These are phyloP conservation scores for Aphelocoma coerulescens DNA, from an alignment of 2,113 vertebrate species.

Conservation along the genomic window DNA sequence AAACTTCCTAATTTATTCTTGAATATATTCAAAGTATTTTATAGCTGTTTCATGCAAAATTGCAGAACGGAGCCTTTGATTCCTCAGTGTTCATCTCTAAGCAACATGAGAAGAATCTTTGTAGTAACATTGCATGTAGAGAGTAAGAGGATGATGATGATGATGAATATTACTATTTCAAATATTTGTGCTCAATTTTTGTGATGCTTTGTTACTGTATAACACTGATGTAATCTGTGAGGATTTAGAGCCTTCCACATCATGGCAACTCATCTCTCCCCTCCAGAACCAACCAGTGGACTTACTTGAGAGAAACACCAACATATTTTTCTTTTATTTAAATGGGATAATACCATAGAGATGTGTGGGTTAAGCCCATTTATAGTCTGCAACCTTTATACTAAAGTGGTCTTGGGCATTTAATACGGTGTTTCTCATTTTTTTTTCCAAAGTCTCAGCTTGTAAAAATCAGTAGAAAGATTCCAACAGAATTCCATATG, in stretches of 20 bases:
- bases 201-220: neutral
- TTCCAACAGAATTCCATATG: neutral
- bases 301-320: neutral
- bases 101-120: neutral
- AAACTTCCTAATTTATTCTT: neutral
- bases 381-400: neutral
- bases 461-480: neutral
- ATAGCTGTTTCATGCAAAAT: neutral
- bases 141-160: neutral
- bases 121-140: neutral
- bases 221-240: neutral
- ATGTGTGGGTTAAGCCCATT: neutral
- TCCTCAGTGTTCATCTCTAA: neutral
- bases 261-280: neutral
- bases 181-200: neutral
- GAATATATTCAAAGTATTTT: neutral
- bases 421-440: neutral
- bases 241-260: neutral
- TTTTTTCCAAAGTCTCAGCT: neutral
- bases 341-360: neutral
- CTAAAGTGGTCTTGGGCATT: neutral
- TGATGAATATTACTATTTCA: neutral
- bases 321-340: neutral
- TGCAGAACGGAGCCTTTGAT: neutral
- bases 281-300: neutral